Percentiles rank a stretch among this genome's conserved stretches.
Conservation (phyloP, 2,113 vertebrate genomes). For the Piliocolobus tephrosceles region DNA sequence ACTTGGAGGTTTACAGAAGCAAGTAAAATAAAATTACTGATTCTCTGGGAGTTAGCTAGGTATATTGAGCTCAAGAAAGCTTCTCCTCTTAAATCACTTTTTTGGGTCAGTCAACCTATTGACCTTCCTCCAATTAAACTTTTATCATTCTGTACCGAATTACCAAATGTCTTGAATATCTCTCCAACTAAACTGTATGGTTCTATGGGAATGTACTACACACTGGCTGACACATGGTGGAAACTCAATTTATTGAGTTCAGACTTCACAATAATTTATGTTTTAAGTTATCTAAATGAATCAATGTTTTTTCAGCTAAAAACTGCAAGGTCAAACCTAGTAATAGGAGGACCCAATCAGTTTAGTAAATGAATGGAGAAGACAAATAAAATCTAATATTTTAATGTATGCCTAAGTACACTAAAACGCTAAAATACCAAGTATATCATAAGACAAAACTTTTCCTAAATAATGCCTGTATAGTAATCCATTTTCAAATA, state of each 20-base stretch:
- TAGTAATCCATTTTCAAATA: conserved; percentile 23
- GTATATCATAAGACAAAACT: background rate
- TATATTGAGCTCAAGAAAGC: background rate
- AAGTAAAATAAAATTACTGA: background rate
- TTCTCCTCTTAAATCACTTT: background rate
- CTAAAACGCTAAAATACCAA: too few relatives aligned
- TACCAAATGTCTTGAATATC: background rate
- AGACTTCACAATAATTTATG: too few relatives aligned
- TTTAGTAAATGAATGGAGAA: background rate
- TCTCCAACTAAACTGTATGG: background rate
- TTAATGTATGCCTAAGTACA: background rate
- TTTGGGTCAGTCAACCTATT: background rate
- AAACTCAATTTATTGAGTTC: background rate
- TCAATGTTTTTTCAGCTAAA: background rate
- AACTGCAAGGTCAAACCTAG: background rate
- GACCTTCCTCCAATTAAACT: background rate
- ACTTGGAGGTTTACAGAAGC: background rate
- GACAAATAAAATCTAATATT: background rate
- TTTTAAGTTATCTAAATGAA: background rate
- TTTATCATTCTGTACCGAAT: background rate
- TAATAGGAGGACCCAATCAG: background rate
- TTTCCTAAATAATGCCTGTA: background rate
- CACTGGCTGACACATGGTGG: background rate
- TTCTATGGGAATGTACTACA: background rate
- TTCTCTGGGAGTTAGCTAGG: background rate